phyloP scores from a whole-genome alignment of 1,140 invertebrate genomes.

The Phymastichus coffea region DNA sequence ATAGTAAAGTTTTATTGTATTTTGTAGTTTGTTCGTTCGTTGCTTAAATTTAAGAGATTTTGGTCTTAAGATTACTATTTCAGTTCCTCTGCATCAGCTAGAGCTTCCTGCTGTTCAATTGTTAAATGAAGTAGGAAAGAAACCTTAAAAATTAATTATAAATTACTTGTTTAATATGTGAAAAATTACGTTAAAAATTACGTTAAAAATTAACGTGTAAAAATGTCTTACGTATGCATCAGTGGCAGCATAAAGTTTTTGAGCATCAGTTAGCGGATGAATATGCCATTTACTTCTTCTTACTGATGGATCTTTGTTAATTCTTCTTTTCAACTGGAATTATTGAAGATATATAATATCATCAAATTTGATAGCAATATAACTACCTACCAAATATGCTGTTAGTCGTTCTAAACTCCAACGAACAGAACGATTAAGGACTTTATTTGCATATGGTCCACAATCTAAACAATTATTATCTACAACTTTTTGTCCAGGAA shows the following conservation, averaged over 20 bases:
- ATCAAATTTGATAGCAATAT: background rate
- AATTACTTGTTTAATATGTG: background rate
- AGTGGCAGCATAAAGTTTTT: slow-evolving; percentile 65
- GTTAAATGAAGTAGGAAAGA: slow-evolving; percentile 44
- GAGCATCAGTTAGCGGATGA: slow-evolving; percentile 58
- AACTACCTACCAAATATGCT: slow-evolving; percentile 54
- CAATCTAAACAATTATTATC: slow-evolving; percentile 64
- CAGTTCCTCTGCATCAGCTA: background rate
- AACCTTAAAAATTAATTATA: slow-evolving; percentile 37
- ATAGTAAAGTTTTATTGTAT: no score
- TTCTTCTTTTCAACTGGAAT: slow-evolving; percentile 55
- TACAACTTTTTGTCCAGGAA: slow-evolving; percentile 56
- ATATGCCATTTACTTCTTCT: slow-evolving; percentile 66
- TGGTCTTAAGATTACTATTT: no score
- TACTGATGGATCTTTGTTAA: slow-evolving; percentile 61
- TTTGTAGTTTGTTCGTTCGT: slow-evolving; percentile 5
- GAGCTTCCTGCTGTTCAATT: slow-evolving; percentile 35
- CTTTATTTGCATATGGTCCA: slow-evolving; percentile 59
- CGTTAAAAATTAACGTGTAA: slow-evolving; percentile 1
- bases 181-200: slow-evolving; percentile 9
- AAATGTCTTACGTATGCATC: slow-evolving; percentile 64
- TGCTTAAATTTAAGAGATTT: no score
- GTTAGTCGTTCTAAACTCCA: slow-evolving; percentile 66
- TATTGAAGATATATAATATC: slow-evolving; percentile 6
- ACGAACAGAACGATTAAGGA: slow-evolving; percentile 56